Conservation (phyloP, 2,888 invertebrate genomes). For the Congeria kusceri region DNA sequence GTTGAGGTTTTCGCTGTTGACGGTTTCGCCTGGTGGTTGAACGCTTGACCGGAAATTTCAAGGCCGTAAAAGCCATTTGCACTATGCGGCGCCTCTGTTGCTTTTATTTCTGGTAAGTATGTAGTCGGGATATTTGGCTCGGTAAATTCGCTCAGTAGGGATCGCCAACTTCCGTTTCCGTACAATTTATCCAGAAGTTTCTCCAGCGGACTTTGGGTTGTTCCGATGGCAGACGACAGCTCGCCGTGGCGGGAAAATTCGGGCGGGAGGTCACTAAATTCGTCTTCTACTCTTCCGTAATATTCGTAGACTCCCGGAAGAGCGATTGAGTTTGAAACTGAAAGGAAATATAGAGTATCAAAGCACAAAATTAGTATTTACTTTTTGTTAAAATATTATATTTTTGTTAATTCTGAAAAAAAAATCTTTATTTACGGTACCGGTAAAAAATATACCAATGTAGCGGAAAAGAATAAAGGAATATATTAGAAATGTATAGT, state of each 20-base stretch:
- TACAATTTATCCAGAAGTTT: slow-evolving; percentile 38
- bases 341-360: too few species aligned
- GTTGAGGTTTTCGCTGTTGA: neutral
- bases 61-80: slow-evolving; percentile 5
- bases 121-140: neutral
- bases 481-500: too few species aligned
- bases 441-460: too few species aligned
- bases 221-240: neutral
- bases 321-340: too few species aligned
- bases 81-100: neutral
- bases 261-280: neutral
- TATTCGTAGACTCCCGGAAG: too few species aligned
- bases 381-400: too few species aligned
- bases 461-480: too few species aligned
- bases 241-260: neutral
- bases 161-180: slow-evolving; percentile 34
- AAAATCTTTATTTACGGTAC: too few species aligned
- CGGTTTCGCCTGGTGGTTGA: neutral
- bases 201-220: slow-evolving; percentile 18
- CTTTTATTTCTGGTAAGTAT: neutral
- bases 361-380: too few species aligned
- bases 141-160: slow-evolving; percentile 2
- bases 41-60: slow-evolving; percentile 9
- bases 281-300: too few species aligned
- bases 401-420: too few species aligned